These are phyloP conservation scores for Papilio aristodemus DNA, from an alignment of 1,140 invertebrate genomes.

Conservation along the genomic window DNA sequence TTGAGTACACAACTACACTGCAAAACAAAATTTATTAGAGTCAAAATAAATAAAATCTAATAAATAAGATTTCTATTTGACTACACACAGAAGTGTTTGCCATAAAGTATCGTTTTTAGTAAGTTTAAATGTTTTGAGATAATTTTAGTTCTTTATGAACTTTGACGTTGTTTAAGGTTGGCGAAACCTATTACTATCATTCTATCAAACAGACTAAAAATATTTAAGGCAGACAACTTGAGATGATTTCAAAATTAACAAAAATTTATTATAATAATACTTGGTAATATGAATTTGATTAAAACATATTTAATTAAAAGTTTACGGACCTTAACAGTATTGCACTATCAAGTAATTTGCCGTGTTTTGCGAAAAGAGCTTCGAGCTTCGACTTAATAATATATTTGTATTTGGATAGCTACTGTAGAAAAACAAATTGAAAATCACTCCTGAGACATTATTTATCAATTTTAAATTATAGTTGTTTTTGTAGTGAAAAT, in stretches of 20 bases:
- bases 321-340: neutral
- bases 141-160: constrained; percentile 17
- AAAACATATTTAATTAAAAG: neutral
- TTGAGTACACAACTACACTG: neutral
- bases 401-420: no score
- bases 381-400: no score
- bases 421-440: no score
- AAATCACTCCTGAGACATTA: no score
- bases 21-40: neutral
- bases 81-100: constrained; percentile 22
- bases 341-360: neutral
- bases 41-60: neutral
- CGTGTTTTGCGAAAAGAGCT: neutral
- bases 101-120: constrained; percentile 22
- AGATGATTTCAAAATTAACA: neutral
- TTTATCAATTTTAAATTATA: no score
- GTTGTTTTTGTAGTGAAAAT: no score
- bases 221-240: neutral
- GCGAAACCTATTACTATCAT: constrained; percentile 5
- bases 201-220: neutral
- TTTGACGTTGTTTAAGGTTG: neutral
- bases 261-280: neutral
- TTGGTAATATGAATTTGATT: neutral
- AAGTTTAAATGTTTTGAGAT: neutral
- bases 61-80: constrained; percentile 25